Conservation (phyloP, 2,797 vertebrate species). For the Alca torda region DNA sequence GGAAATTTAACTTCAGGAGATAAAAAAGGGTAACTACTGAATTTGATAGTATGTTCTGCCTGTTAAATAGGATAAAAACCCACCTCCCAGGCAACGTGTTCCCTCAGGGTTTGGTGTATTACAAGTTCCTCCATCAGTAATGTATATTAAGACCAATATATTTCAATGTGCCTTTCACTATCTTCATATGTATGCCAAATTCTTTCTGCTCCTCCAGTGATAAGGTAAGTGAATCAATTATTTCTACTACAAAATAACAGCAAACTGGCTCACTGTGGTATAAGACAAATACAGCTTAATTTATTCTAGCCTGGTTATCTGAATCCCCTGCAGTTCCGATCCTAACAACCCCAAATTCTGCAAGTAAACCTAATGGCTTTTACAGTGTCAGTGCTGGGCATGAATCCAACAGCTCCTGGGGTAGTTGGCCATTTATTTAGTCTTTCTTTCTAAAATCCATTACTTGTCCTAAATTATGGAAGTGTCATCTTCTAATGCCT, state of each 20-base stretch:
- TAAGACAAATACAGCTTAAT: not conserved
- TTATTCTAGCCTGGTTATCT: not conserved
- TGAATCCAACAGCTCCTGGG: not conserved
- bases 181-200: not conserved
- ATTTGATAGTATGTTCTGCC: not conserved
- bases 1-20: not conserved
- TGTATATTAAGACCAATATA: not conserved
- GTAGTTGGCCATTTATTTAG: not conserved
- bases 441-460: not conserved
- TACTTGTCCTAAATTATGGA: not conserved
- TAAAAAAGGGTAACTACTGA: not conserved
- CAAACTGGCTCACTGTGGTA: not conserved
- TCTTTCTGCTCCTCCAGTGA: not conserved
- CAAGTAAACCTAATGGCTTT: not conserved
- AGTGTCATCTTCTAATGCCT: not conserved
- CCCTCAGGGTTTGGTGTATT: not conserved
- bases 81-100: not conserved
- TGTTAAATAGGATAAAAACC: not conserved
- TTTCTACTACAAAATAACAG: not conserved
- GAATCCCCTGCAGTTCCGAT: not conserved
- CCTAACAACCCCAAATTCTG: not conserved
- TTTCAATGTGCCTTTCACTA: conserved; percentile 2
- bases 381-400: not conserved
- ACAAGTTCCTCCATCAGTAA: not conserved
- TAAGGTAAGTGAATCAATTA: not conserved